phyloP scores from a whole-genome alignment of 1,140 invertebrate genomes.

The Steinernema khuongi region DNA sequence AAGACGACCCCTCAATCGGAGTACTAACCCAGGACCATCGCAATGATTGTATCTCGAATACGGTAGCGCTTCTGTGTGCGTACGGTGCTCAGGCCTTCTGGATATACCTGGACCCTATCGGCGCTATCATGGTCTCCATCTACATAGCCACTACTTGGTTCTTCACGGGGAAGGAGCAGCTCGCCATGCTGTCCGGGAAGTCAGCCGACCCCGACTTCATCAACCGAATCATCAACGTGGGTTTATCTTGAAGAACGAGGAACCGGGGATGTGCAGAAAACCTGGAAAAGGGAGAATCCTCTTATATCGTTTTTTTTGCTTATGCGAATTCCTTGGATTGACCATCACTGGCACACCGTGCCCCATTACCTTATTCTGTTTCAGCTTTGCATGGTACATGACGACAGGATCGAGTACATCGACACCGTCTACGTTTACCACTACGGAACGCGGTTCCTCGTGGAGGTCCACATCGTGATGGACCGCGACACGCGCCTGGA shows the following conservation, averaged over 20 bases:
- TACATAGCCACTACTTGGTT: conserved; percentile 59
- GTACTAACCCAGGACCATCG: conserved; percentile 61
- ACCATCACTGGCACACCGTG: too few species aligned
- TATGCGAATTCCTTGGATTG: neutral
- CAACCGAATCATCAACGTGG: conserved; percentile 38
- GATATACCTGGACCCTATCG: conserved; percentile 61
- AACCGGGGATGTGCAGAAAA: neutral
- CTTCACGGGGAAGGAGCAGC: conserved; percentile 49
- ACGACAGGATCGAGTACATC: conserved; percentile 28
- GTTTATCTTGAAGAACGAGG: neutral
- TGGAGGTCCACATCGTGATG: conserved; percentile 38
- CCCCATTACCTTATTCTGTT: conserved; percentile 15
- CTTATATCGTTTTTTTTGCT: neutral
- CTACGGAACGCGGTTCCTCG: conserved; percentile 33
- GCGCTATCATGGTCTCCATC: conserved; percentile 61
- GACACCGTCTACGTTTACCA: conserved; percentile 40
- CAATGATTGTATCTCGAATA: conserved; percentile 62
- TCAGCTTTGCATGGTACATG: conserved; percentile 38
- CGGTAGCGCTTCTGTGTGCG: conserved; percentile 57
- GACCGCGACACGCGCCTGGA: conserved; percentile 35
- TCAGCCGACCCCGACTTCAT: conserved; percentile 43
- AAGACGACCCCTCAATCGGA: conserved; percentile 51
- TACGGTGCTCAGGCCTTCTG: conserved; percentile 48
- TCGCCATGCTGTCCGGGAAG: conserved; percentile 46
- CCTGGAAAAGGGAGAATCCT: neutral